phyloP scores from a whole-genome alignment of 1,140 invertebrate species.

The Helicorthomorpha holstii region DNA sequence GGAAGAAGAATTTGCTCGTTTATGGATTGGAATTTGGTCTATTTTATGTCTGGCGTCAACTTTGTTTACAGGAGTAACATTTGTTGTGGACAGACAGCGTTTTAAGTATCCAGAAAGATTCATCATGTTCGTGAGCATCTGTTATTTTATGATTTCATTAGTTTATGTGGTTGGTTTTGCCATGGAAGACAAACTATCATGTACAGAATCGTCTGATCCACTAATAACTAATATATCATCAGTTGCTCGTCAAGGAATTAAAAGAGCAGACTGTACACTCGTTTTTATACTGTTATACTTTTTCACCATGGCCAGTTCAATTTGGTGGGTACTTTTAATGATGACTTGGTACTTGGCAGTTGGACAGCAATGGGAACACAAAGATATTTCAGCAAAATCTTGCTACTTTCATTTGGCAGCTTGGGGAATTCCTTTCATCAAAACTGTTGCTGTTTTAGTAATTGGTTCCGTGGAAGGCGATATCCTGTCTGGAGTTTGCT shows the following conservation, averaged over 20 bases:
- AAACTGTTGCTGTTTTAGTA: slow-evolving; percentile 62
- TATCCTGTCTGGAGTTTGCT: slow-evolving; percentile 88
- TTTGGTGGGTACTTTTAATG: slow-evolving; percentile 93
- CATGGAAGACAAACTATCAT: slow-evolving; percentile 69
- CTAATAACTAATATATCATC: slow-evolving; percentile 51
- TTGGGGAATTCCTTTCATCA: slow-evolving; percentile 54
- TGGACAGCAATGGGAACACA: slow-evolving; percentile 97
- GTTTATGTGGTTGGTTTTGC: slow-evolving; percentile 83
- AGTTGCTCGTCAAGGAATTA: slow-evolving; percentile 78
- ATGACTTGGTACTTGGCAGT: slow-evolving; percentile 97
- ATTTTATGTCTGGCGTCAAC: slow-evolving; percentile 77
- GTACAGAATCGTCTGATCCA: slow-evolving; percentile 62
- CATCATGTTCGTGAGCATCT: slow-evolving; percentile 91
- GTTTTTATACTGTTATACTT: slow-evolving; percentile 97
- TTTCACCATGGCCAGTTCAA: slow-evolving; percentile 91
- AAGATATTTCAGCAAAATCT: slow-evolving; percentile 93
- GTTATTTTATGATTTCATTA: slow-evolving; percentile 84
- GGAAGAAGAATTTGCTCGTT: slow-evolving; percentile 59
- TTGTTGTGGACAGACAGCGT: slow-evolving; percentile 79
- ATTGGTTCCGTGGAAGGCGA: slow-evolving; percentile 95
- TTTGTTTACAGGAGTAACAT: slow-evolving; percentile 84
- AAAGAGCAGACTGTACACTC: slow-evolving; percentile 79
- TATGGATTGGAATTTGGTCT: slow-evolving; percentile 91
- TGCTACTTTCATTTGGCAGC: slow-evolving; percentile 95
- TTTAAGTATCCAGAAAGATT: slow-evolving; percentile 94